These are phyloP conservation scores for Enteromius treurensis DNA, from an alignment of 2,797 vertebrate species.

Conservation along the genomic window DNA sequence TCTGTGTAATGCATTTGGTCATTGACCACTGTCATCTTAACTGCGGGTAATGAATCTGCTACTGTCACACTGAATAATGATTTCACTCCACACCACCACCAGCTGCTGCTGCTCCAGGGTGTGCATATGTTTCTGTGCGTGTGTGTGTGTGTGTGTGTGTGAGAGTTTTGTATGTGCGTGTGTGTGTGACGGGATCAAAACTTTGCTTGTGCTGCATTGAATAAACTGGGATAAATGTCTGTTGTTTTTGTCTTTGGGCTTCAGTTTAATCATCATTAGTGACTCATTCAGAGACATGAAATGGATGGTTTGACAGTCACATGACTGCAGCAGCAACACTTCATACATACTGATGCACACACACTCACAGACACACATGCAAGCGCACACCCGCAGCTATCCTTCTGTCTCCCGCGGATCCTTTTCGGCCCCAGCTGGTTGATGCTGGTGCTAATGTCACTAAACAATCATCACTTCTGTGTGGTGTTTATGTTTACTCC, in stretches of 20 bases:
- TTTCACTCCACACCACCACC: slow-evolving; percentile 39
- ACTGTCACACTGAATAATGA: slow-evolving; percentile 52
- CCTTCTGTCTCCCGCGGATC: slow-evolving; percentile 34
- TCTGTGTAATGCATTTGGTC: slow-evolving; percentile 46
- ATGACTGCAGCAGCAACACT: slow-evolving; percentile 37
- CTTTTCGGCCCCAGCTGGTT: slow-evolving; percentile 40
- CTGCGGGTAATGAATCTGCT: slow-evolving; percentile 51
- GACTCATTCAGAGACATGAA: slow-evolving; percentile 41
- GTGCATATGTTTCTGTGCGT: slow-evolving; percentile 34
- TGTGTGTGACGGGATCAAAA: slow-evolving; percentile 20
- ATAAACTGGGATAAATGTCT: slow-evolving; percentile 44
- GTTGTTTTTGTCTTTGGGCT: slow-evolving; percentile 50
- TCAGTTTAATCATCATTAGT: slow-evolving; percentile 51
- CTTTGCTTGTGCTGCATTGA: slow-evolving; percentile 30
- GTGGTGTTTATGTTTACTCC: slow-evolving; percentile 50
- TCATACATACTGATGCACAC: slow-evolving; percentile 40
- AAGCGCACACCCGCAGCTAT: slow-evolving; percentile 12
- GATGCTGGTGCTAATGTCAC: slow-evolving; percentile 41
- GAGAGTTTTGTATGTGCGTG: neutral
- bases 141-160: slow-evolving; percentile 12
- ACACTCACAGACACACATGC: neutral
- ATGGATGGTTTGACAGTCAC: slow-evolving; percentile 48
- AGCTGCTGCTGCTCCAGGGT: slow-evolving; percentile 27
- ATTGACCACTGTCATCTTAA: slow-evolving; percentile 53
- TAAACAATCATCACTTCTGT: slow-evolving; percentile 46